These are phyloP conservation scores for Aptenodytes forsteri DNA, from an alignment of 2,113 vertebrate species.

Conservation along the genomic window DNA sequence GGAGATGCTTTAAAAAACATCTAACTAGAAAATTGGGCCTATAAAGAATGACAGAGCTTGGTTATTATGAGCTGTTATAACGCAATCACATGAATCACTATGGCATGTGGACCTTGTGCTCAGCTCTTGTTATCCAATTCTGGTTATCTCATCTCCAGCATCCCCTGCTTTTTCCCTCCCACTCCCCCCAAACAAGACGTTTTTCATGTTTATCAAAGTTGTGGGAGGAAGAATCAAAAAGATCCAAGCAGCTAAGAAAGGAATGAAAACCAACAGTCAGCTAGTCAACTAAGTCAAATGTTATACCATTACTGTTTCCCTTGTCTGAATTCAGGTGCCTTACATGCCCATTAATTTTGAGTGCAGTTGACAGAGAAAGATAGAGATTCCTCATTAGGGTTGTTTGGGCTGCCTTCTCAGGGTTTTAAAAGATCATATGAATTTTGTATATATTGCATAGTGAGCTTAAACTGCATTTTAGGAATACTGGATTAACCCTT, in stretches of 20 bases:
- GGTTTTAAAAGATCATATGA: not conserved
- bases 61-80: conserved; percentile 6
- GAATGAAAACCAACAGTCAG: not conserved
- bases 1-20: conserved; percentile 1
- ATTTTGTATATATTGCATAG: not conserved
- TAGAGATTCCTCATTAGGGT: not conserved
- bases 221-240: not conserved
- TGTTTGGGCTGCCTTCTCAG: not conserved
- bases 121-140: not conserved
- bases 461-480: not conserved
- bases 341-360: not conserved
- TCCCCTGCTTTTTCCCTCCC: not conserved
- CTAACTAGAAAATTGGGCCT: conserved; percentile 5
- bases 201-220: not conserved
- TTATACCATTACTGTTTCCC: not conserved
- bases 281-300: not conserved
- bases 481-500: not conserved
- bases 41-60: conserved; percentile 6
- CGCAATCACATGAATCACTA: not conserved
- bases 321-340: not conserved
- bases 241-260: not conserved
- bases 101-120: not conserved
- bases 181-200: not conserved
- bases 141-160: not conserved
- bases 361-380: not conserved